Evolutionary conservation across 1,140 invertebrate species (phyloP).

Genomic region (Belonocnema kinseyi): DNA sequence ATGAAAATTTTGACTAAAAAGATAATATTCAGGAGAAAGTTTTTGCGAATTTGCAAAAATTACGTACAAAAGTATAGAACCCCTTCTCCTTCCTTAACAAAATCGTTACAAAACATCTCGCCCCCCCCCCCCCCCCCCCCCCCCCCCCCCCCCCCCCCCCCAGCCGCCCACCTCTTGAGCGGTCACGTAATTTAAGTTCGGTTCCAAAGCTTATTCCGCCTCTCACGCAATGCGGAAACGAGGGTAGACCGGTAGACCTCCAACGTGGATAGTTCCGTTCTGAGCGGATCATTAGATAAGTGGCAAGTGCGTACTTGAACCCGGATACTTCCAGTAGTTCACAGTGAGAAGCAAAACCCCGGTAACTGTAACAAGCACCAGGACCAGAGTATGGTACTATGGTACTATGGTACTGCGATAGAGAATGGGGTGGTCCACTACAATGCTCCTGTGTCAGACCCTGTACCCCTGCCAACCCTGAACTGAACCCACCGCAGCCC

Average conservation of each 20-base stretch:
- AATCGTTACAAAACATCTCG: too few relatives aligned
- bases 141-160: too few relatives aligned
- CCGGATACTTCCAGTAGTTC: slow-evolving; percentile 52
- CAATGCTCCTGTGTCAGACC: slow-evolving; percentile 52
- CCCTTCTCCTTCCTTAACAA: too few relatives aligned
- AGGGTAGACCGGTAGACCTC: slow-evolving; percentile 35
- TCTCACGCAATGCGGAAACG: slow-evolving; percentile 19
- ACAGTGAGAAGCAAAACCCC: slow-evolving; percentile 47
- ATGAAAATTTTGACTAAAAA: too few relatives aligned
- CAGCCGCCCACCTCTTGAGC: too few relatives aligned
- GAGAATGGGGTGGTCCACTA: slow-evolving; percentile 47
- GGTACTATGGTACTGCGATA: not conserved
- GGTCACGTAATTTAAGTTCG: too few relatives aligned
- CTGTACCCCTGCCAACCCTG: slow-evolving; percentile 45
- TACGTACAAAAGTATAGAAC: too few relatives aligned
- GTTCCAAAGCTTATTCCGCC: not conserved
- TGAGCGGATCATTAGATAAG: slow-evolving; percentile 31
- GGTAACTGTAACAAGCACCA: slow-evolving; percentile 57
- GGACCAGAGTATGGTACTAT: not conserved
- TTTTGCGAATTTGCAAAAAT: too few relatives aligned
- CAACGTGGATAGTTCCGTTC: slow-evolving; percentile 35
- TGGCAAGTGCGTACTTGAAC: slow-evolving; percentile 49
- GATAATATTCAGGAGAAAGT: too few relatives aligned
- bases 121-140: too few relatives aligned
- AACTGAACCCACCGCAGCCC: slow-evolving; percentile 62